Conservation (phyloP, 1,140 invertebrate genomes). For the Zaprionus capensis region DNA sequence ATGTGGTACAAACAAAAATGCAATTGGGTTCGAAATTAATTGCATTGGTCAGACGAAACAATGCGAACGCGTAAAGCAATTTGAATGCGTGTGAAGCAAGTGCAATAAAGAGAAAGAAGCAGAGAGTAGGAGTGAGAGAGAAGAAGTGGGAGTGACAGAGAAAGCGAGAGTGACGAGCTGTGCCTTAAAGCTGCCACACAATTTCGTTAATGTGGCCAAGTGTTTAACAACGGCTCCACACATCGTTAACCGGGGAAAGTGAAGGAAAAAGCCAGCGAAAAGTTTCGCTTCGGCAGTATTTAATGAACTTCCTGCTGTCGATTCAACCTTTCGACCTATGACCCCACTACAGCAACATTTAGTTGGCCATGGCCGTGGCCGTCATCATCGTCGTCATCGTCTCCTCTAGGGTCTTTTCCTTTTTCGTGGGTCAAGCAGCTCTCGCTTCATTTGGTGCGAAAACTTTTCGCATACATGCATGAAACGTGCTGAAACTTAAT, state of each 20-base stretch:
- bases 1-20: constrained; percentile 64
- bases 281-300: constrained; percentile 35
- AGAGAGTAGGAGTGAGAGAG: not conserved
- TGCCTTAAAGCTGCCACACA: constrained; percentile 28
- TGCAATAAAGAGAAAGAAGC: not conserved
- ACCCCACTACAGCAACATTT: constrained; percentile 24
- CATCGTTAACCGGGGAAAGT: constrained; percentile 49
- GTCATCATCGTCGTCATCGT: constrained; percentile 6
- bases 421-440: constrained; percentile 38
- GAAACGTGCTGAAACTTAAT: constrained; percentile 77
- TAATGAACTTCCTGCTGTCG: constrained; percentile 76
- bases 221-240: constrained; percentile 46
- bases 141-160: not conserved
- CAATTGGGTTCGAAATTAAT: constrained; percentile 73
- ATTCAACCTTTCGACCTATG: constrained; percentile 54
- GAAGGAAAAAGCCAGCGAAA: constrained; percentile 12
- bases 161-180: not conserved
- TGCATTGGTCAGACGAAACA: constrained; percentile 50
- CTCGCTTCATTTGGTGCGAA: constrained; percentile 65
- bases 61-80: constrained; percentile 45
- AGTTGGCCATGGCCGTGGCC: constrained; percentile 42
- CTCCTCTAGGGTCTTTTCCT: not conserved
- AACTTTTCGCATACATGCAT: constrained; percentile 61
- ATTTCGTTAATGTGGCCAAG: constrained; percentile 18
- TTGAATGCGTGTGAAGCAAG: constrained; percentile 22